Base-by-base conservation (phyloP, 2,797 vertebrate species). In the Ciconia nigra region DNA sequence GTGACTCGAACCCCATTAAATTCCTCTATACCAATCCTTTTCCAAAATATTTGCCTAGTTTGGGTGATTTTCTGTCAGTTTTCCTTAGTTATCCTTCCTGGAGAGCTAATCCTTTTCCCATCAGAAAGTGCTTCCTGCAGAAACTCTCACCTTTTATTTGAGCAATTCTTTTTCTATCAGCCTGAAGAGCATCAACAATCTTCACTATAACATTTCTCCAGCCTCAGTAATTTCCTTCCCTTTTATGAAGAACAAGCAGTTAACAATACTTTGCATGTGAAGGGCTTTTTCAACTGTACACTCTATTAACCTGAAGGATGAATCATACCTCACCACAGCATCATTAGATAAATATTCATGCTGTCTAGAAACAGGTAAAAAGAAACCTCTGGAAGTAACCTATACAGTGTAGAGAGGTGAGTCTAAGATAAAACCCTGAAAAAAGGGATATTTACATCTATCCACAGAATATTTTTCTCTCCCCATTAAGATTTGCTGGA, bases 201-300 rank as follows among this genome's bases (percentile, higher is more conserved):
- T 87, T 70, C 78, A 83, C 54, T 51, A 7, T 13, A 89, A 55
- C 69, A 90, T 88, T 83, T 92, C 70, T 84, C 24, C 62, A 89
- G 80, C 51, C 54, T 89, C 70, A 93, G 31, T 89, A 0, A 92
- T 88, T 96, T 95, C 77, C 85, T 95, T 83, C 49, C 54, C 31
- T 88, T 90, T 76, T 54, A 61, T 4, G 16, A 82, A 84, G 74
- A 86, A 52, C 49, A 83, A 86, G 37, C 58, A 82, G 39, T 82
- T 82, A 95, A 91, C 85, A 91, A 73, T 61, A 87, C 66, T 87
- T 86, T 16, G 35, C 47, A 70, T 84, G 85, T 87, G 84, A 89
- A 85, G 8, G 33, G 4, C 55, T 91, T 89, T 93, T 80, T 63
- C 54, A 74, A 33, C 11, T 49, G 33, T 84, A 66, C 24, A 74